These are phyloP conservation scores for Trinectes maculatus DNA, from an alignment of 2,113 vertebrate genomes.

Conservation along the genomic window DNA sequence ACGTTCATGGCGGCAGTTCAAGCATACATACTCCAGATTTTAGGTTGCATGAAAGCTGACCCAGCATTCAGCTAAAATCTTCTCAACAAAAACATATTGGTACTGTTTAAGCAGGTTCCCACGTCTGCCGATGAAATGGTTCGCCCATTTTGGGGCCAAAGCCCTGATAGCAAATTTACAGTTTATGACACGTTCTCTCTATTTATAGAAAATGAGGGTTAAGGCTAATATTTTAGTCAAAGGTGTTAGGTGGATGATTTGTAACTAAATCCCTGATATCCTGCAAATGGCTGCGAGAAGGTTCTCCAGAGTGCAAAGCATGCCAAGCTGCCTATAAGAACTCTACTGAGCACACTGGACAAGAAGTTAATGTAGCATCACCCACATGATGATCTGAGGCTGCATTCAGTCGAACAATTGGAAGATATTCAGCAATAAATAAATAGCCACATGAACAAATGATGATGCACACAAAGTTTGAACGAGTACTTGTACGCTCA, in stretches of 20 bases:
- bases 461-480: conserved; percentile 52
- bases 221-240: conserved; percentile 82
- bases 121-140: conserved; percentile 60
- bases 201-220: conserved; percentile 76
- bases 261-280: conserved; percentile 84
- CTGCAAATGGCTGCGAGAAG: conserved; percentile 80
- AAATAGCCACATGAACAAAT: conserved; percentile 65
- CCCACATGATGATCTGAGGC: conserved; percentile 53
- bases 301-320: conserved; percentile 78
- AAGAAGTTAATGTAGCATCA: conserved; percentile 49
- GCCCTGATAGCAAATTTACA: conserved; percentile 78
- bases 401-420: conserved; percentile 57
- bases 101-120: conserved; percentile 58
- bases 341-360: conserved; percentile 59
- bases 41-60: conserved; percentile 60
- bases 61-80: conserved; percentile 62
- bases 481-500: conserved; percentile 49
- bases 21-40: conserved; percentile 67
- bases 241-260: conserved; percentile 78
- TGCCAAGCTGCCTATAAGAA: conserved; percentile 75
- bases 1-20: conserved; percentile 65
- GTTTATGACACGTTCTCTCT: conserved; percentile 63
- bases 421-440: conserved; percentile 78
- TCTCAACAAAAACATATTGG: conserved; percentile 31
- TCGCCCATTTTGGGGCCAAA: conserved; percentile 55